Base-by-base conservation (phyloP, 2,888 invertebrate genomes). In the Platycheirus albimanus region DNA sequence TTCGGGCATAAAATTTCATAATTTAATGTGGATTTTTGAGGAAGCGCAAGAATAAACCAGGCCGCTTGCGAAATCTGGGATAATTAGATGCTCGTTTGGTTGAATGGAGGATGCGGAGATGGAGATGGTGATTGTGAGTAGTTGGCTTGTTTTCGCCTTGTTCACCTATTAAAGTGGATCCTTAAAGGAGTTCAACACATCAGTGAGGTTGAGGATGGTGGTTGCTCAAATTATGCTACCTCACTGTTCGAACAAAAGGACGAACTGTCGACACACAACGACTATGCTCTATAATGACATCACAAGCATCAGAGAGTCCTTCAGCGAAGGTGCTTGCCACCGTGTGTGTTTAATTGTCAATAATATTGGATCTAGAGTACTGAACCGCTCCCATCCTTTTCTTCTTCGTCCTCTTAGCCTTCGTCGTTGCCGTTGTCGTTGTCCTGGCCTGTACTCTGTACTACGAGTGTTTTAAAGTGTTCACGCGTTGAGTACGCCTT, bases 331-430 rank as follows among this genome's bases (percentile, higher is more conserved):
- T 78, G 71, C 71, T 67, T 83, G 78, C 72, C 83, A 83, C 83
- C 83, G 83, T 83, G 78, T 83, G 83, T 78, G 83, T 78, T 83
- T 83, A 83, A 83, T 83, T 83, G 83, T 83, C 78, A 83, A 83
- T 83, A 83, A 83, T 83, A 83, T 83, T 45, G 78, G 72, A 78
- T 64, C 72, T 80, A 77, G 83, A 77, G 83, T 69, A 72, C 75
- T 71, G 75, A 51, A 30, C 49, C 19, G 49, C 15, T 64, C 33
- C 20, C 63, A 58, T 47, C 56, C 47, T 24, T 43, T 47, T 51
- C 47, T 24, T 43, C 38, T 28, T 19, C 10, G 19, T 38, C 17
- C 49, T 54, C n/a, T n/a, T n/a, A n/a, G n/a, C n/a, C n/a, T n/a
- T n/a, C n/a, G n/a, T n/a, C n/a, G n/a, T n/a, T n/a, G n/a, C n/a